Evolutionary conservation across 2,113 vertebrate species (phyloP).

Genomic region (Xenopus laevis): DNA sequence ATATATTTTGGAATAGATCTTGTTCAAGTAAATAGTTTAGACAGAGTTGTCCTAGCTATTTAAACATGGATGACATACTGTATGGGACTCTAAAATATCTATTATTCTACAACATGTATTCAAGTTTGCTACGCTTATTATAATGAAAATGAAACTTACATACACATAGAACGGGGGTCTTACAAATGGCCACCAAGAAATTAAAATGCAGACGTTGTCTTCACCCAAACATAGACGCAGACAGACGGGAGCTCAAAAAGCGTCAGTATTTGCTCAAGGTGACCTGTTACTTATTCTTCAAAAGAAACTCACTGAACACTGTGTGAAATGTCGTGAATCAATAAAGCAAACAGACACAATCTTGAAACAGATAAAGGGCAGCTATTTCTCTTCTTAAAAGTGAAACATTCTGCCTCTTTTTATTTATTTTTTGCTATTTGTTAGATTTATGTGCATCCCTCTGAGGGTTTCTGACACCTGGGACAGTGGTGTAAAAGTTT

Average conservation of each 20-base stretch:
- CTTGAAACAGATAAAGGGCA: constrained; percentile 43
- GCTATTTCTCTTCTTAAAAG: constrained; percentile 38
- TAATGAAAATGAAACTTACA: no score
- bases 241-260: constrained; percentile 4
- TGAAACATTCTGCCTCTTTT: constrained; percentile 36
- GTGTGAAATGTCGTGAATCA: constrained; percentile 39
- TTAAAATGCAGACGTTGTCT: constrained; percentile 26
- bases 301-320: constrained; percentile 33
- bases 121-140: no score
- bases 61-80: no score
- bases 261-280: constrained; percentile 30
- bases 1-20: no score
- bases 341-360: constrained; percentile 44
- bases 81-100: no score
- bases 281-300: constrained; percentile 36
- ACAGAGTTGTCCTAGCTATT: no score
- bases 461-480: constrained; percentile 29
- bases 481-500: constrained; percentile 41
- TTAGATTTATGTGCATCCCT: constrained; percentile 39
- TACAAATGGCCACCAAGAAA: not conserved
- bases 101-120: no score
- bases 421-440: constrained; percentile 34
- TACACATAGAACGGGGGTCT: no score
- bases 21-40: no score
- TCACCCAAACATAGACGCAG: constrained; percentile 7